Conservation (phyloP, 2,888 invertebrate genomes). For the Nymphalis urticae region DNA sequence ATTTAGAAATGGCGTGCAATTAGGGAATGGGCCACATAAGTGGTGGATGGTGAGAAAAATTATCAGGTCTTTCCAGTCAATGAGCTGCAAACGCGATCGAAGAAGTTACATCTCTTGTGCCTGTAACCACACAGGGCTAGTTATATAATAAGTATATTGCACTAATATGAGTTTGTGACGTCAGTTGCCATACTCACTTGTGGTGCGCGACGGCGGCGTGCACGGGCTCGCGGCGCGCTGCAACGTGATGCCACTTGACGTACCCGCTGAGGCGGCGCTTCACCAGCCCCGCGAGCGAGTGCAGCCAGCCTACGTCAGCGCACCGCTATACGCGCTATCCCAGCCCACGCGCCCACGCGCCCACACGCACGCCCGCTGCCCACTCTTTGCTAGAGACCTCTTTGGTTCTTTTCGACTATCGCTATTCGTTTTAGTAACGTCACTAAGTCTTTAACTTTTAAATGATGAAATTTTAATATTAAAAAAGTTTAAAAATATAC, state of each 20-base stretch:
- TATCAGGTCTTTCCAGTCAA: no score
- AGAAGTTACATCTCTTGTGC: no score
- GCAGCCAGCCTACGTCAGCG: constrained; percentile 82
- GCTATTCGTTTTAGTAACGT: not conserved
- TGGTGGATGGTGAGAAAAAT: no score
- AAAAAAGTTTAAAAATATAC: no score
- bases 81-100: no score
- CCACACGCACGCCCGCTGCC: constrained; percentile 44
- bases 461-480: not conserved
- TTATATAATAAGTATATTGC: no score
- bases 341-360: constrained; percentile 41
- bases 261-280: constrained; percentile 92
- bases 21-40: no score
- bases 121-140: no score
- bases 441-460: not conserved
- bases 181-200: constrained; percentile 47
- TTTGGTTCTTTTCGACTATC: constrained; percentile 34
- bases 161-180: no score
- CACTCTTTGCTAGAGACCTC: constrained; percentile 44
- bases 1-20: no score
- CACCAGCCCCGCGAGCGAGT: constrained; percentile 85
- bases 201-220: constrained; percentile 48
- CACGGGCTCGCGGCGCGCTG: constrained; percentile 61
- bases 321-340: constrained; percentile 42
- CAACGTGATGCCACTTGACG: constrained; percentile 88